Conservation (phyloP, 2,797 vertebrate species). For the Sarcophilus harrisii region DNA sequence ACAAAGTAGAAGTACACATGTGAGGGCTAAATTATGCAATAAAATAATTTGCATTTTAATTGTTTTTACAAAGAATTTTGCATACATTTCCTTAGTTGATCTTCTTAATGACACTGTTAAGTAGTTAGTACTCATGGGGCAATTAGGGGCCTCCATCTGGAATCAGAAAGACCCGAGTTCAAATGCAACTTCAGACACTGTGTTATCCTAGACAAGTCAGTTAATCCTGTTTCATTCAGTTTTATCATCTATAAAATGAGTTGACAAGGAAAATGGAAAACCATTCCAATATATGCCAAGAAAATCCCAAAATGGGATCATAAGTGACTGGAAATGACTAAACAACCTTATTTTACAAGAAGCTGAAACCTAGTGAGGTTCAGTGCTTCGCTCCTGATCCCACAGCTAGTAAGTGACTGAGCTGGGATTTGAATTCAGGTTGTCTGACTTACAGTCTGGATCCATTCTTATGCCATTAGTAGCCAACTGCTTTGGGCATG, state of each 20-base stretch:
- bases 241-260: neutral
- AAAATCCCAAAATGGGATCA: neutral
- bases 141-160: neutral
- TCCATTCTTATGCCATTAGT: neutral
- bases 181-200: neutral
- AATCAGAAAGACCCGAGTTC: neutral
- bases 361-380: neutral
- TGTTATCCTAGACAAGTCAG: neutral
- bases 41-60: neutral
- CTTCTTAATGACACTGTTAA: neutral
- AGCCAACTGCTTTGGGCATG: neutral
- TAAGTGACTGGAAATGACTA: neutral
- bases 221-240: neutral
- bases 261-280: neutral
- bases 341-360: neutral
- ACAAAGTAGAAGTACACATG: neutral
- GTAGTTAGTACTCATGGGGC: neutral
- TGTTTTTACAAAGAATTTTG: neutral
- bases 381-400: neutral
- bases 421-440: neutral
- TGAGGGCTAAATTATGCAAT: neutral
- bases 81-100: neutral
- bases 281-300: neutral
- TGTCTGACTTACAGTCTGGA: neutral
- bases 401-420: neutral